phyloP scores from a whole-genome alignment of 2,888 invertebrate species.

The Spicauda simplicius region DNA sequence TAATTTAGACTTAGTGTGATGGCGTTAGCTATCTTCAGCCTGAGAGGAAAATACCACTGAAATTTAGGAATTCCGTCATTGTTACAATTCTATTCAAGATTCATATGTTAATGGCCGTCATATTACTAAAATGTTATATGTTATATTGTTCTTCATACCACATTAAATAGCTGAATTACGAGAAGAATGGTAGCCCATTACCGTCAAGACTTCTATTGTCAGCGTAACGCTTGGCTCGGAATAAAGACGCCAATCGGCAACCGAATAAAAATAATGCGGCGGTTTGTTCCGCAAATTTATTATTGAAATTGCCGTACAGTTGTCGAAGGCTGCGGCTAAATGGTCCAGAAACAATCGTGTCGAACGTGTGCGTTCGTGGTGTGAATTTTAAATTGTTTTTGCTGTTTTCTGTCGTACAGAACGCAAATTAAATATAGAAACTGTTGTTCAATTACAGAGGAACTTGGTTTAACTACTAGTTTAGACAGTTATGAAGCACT shows the following conservation, averaged over 20 bases:
- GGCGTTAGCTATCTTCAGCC: too few relatives aligned
- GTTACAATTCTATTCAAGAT: not conserved
- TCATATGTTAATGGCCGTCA: not conserved
- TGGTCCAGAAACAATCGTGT: constrained; percentile 47
- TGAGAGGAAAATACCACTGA: too few relatives aligned
- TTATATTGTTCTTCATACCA: not conserved
- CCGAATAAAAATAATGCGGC: constrained; percentile 45
- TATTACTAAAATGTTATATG: not conserved
- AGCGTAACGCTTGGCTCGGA: constrained; percentile 26
- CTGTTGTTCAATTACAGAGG: too few relatives aligned
- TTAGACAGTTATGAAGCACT: too few relatives aligned
- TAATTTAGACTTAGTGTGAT: too few relatives aligned
- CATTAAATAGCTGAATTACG: constrained; percentile 15
- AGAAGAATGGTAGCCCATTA: constrained; percentile 14
- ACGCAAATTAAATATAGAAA: too few relatives aligned
- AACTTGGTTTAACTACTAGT: too few relatives aligned
- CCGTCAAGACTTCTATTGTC: constrained; percentile 26
- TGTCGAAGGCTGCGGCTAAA: constrained; percentile 50
- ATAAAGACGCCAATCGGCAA: constrained; percentile 46
- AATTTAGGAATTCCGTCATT: not conserved
- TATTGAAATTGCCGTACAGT: constrained; percentile 53
- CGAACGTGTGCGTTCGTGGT: constrained; percentile 15
- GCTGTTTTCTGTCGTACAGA: not conserved
- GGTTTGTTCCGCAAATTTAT: constrained; percentile 56
- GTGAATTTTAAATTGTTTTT: constrained; percentile 15